These are phyloP conservation scores for Aythya baeri DNA, from an alignment of 2,113 vertebrate genomes.

Conservation along the genomic window DNA sequence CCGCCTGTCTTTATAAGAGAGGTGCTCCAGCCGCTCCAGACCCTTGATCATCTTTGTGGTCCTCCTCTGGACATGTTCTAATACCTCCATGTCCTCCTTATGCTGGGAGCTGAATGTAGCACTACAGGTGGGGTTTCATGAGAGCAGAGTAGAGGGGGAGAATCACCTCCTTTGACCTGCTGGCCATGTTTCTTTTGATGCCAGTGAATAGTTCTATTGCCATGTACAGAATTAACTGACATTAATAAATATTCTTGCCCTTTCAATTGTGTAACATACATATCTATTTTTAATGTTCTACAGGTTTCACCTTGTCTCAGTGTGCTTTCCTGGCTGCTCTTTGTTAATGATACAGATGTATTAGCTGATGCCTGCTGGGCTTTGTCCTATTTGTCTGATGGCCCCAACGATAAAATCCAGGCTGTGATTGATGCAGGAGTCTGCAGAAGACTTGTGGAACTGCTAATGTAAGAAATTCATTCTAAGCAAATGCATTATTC, in stretches of 20 bases:
- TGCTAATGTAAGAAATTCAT: conserved; percentile 88
- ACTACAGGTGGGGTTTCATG: too few relatives aligned
- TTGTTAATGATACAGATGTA: conserved; percentile 96
- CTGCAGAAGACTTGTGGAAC: conserved; percentile 94
- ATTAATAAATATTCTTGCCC: neutral
- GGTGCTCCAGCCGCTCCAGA: too few relatives aligned
- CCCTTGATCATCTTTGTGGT: too few relatives aligned
- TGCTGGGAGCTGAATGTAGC: too few relatives aligned
- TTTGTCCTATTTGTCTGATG: conserved; percentile 95
- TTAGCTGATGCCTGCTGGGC: conserved; percentile 98
- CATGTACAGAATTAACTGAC: neutral
- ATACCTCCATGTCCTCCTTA: too few relatives aligned
- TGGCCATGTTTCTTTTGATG: neutral
- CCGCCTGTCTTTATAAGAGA: too few relatives aligned
- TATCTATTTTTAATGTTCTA: conserved; percentile 31
- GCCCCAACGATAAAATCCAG: conserved; percentile 99
- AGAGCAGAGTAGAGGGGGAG: too few relatives aligned
- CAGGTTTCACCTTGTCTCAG: conserved; percentile 97
- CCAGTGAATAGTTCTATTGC: neutral
- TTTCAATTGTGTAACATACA: neutral
- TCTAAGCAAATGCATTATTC: neutral
- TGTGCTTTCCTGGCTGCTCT: conserved; percentile 96
- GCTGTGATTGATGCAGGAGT: conserved; percentile 98
- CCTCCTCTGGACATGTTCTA: too few relatives aligned
- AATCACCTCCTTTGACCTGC: too few relatives aligned